phyloP scores from a whole-genome alignment of 2,888 invertebrate genomes.

The Synergus itoensis region DNA sequence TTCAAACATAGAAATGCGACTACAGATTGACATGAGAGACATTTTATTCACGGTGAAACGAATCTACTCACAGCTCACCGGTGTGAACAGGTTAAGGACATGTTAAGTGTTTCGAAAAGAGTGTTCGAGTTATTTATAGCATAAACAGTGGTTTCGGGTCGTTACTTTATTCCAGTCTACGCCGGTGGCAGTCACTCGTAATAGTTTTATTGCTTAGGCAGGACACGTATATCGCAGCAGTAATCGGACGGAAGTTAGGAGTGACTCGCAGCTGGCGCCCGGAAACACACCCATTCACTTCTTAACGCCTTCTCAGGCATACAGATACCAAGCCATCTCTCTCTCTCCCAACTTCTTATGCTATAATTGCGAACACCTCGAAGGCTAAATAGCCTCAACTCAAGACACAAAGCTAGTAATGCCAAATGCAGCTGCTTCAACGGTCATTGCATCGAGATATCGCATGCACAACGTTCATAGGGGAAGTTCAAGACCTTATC shows the following conservation, averaged over 20 bases:
- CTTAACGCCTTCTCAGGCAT: conserved; percentile 43
- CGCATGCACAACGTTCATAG: background rate
- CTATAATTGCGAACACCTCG: conserved; percentile 35
- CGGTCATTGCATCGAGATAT: conserved; percentile 46
- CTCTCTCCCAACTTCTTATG: conserved; percentile 23
- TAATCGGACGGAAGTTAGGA: conserved; percentile 62
- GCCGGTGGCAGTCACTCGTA: conserved; percentile 56
- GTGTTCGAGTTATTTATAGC: conserved; percentile 55
- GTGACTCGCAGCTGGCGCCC: conserved; percentile 67
- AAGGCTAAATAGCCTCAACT: conserved; percentile 36
- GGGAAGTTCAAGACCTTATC: background rate
- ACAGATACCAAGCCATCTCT: conserved; percentile 37
- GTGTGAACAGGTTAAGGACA: conserved; percentile 45
- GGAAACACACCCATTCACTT: conserved; percentile 60
- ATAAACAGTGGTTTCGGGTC: conserved; percentile 56
- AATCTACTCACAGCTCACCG: conserved; percentile 44
- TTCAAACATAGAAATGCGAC: background rate
- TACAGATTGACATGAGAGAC: background rate
- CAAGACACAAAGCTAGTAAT: conserved; percentile 30
- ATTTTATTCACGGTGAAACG: background rate
- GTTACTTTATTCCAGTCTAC: conserved; percentile 53
- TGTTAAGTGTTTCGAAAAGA: conserved; percentile 48
- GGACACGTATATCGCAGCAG: conserved; percentile 53
- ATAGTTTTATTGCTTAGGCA: conserved; percentile 53
- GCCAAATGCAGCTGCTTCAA: conserved; percentile 47